Conservation (phyloP, 2,797 vertebrate species). For the Ambastaia sidthimunki region DNA sequence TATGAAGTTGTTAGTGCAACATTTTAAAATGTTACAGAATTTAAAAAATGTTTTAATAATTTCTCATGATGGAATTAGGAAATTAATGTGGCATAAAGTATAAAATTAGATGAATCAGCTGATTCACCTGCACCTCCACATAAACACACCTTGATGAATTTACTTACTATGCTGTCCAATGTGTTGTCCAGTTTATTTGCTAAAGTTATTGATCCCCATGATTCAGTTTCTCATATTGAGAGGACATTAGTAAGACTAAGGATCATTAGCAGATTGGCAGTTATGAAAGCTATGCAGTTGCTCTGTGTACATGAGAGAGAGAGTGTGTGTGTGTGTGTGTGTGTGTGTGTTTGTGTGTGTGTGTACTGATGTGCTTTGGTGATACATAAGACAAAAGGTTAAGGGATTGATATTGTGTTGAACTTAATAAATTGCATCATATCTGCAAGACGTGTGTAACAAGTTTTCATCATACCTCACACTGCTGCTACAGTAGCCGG, state of each 20-base stretch:
- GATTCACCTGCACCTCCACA: constrained; percentile 29
- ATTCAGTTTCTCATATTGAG: constrained; percentile 46
- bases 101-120: constrained; percentile 9
- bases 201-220: constrained; percentile 45
- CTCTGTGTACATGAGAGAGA: constrained; percentile 23
- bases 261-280: constrained; percentile 53
- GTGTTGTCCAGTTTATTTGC: constrained; percentile 42
- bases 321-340: too few species aligned
- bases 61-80: constrained; percentile 15
- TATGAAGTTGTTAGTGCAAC: too few species aligned
- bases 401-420: too few species aligned
- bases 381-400: too few species aligned
- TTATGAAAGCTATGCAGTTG: constrained; percentile 46
- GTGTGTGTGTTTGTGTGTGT: too few species aligned
- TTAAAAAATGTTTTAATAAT: too few species aligned
- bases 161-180: constrained; percentile 32
- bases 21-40: too few species aligned
- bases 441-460: too few species aligned
- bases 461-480: neutral
- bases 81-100: constrained; percentile 1
- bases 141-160: constrained; percentile 25
- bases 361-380: too few species aligned
- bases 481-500: constrained; percentile 2
- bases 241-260: constrained; percentile 49
- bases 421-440: too few species aligned